A percentile compares a stretch with the other conserved stretches of the same genome.
Conservation (phyloP, 2,797 vertebrate species). For the Phoxinus dragarum region DNA sequence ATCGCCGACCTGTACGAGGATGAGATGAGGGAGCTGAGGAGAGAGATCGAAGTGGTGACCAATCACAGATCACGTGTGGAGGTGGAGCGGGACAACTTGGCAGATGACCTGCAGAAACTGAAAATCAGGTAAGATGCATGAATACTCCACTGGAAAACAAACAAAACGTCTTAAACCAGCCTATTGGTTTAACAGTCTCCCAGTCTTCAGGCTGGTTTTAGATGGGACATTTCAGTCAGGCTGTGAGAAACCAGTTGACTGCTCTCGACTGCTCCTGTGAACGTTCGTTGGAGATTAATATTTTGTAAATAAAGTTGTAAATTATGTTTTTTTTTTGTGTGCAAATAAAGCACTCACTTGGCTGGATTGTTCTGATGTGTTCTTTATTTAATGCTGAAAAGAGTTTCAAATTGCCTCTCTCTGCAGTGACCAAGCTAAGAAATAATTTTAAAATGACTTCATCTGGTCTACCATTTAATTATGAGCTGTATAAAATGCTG, state of each 20-base stretch:
- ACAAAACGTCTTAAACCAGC: background rate
- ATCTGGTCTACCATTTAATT: background rate
- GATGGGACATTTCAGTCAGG: background rate
- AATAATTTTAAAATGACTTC: background rate
- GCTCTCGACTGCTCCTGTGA: too few relatives aligned
- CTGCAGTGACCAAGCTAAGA: background rate
- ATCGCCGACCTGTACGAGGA: constrained; percentile 92
- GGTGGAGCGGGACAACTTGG: constrained; percentile 91
- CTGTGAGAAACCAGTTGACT: background rate
- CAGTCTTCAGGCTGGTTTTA: background rate
- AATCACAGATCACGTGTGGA: constrained; percentile 88
- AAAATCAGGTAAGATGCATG: constrained; percentile 86
- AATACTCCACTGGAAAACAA: background rate
- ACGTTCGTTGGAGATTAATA: background rate
- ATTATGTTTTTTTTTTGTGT: accelerated
- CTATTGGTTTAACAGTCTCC: background rate
- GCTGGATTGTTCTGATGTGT: background rate
- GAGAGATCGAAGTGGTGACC: constrained; percentile 89
- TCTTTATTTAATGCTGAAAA: constrained; percentile 8
- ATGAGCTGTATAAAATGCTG: background rate
- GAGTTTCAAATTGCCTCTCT: constrained; percentile 5
- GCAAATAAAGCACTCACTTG: too few relatives aligned
- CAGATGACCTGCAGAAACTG: constrained; percentile 89
- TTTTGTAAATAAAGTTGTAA: background rate
- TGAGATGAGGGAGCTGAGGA: constrained; percentile 89